These are phyloP conservation scores for Aplidium turbinatum DNA, from an alignment of 23 tunicate genomes.

Conservation along the genomic window DNA sequence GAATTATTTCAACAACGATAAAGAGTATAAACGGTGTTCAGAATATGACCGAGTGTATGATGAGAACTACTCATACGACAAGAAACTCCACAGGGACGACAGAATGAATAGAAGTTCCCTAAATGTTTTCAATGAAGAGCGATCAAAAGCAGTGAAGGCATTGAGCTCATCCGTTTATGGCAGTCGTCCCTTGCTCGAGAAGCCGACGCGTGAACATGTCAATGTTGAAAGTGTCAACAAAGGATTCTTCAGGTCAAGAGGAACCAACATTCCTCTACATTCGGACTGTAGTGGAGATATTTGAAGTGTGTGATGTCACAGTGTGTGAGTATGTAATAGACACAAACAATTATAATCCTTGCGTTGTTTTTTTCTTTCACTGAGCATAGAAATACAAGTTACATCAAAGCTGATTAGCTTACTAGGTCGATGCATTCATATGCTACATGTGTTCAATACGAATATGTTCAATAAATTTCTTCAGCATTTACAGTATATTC, in stretches of 20 bases:
- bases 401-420: too few relatives aligned
- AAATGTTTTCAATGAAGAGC: conserved; percentile 64
- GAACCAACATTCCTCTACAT: conserved; percentile 73
- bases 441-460: too few relatives aligned
- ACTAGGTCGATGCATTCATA: too few relatives aligned
- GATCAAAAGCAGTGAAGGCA: conserved; percentile 44
- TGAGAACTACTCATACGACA: conserved; percentile 54
- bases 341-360: too few relatives aligned
- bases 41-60: conserved; percentile 68
- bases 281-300: too few relatives aligned
- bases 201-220: conserved; percentile 61
- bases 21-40: conserved; percentile 44
- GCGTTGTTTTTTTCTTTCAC: too few relatives aligned
- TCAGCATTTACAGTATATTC: too few relatives aligned
- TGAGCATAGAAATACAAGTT: too few relatives aligned
- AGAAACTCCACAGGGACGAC: conserved; percentile 77
- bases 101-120: conserved; percentile 61
- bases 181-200: conserved; percentile 43
- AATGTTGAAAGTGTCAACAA: conserved; percentile 75
- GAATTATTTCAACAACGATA: conserved; percentile 75
- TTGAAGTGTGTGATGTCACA: too few relatives aligned
- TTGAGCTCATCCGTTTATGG: conserved; percentile 85
- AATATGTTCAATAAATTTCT: too few relatives aligned
- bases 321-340: too few relatives aligned
- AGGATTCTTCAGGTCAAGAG: conserved; percentile 76